Evolutionary conservation across 2,888 invertebrate genomes (phyloP), one percentile per base, ranked within the genome.

Genomic region (Eurytoma adleriae): DNA sequence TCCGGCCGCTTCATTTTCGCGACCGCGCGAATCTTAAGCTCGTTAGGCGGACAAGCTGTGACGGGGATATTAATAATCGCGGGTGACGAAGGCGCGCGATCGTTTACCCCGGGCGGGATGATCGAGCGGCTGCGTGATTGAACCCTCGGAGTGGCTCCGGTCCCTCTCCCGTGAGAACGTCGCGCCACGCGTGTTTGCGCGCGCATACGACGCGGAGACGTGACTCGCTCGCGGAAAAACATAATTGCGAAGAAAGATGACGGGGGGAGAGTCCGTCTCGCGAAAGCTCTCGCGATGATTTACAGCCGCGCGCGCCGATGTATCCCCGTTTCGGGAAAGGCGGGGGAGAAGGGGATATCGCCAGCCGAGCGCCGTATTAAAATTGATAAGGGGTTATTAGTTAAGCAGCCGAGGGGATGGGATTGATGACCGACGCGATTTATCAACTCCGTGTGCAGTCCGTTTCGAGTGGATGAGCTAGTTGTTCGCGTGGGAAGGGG

Each of bases 1-100:
- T 74, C 61, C 54, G 40, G 52, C 24, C n/a, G 59, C 71, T 50
- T 75, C 67, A 66, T 68, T 73, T 24, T 75, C 20, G 30, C 69
- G 13, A 64, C 50, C 62, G 50, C 14, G 16, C 50, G 62, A 72
- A 81, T 81, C 64, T 64, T 79, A 76, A 18, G 71, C 81, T 79
- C 81, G 79, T 81, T 81, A 81, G 76, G 7, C 3, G 7, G 20
- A 30, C 52, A 50, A 24, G 30, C 27, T 12, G 40, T 14, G 57
- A 16, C 30, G 48, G 40, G 24, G 61, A 75, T 78, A 78, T 81
- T 76, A 75, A 40, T 40, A 40, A 81, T 75, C 57, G 78, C 40
- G 12, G 30, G 68, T n/a, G 75, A 72, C 66, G 74, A 71, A 67
- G 56, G n/a, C 7, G 10, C 40, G 10, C 10, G 30, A 80, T 80